phyloP scores from a whole-genome alignment of 2,888 invertebrate species.

The Drosophila anceps region DNA sequence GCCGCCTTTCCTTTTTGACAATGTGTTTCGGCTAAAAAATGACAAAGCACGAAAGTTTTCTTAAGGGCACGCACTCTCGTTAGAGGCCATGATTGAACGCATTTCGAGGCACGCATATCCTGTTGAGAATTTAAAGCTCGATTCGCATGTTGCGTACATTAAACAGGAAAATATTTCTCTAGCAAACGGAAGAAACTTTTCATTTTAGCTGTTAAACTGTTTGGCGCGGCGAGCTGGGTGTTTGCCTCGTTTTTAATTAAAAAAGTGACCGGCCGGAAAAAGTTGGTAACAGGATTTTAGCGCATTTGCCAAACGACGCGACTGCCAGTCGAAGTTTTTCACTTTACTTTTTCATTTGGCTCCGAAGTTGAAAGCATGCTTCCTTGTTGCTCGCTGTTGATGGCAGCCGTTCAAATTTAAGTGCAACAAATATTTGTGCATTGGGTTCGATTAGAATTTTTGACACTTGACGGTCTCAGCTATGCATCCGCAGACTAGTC shows the following conservation, averaged over 20 bases:
- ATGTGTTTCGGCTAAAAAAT: slow-evolving; percentile 62
- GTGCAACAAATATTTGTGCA: slow-evolving; percentile 53
- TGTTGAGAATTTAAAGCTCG: slow-evolving; percentile 31
- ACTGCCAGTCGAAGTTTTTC: slow-evolving; percentile 62
- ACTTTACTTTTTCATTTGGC: slow-evolving; percentile 43
- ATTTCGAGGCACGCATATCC: slow-evolving; percentile 31
- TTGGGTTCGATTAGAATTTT: slow-evolving; percentile 41
- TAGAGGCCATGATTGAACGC: slow-evolving; percentile 67
- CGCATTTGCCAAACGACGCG: slow-evolving; percentile 31
- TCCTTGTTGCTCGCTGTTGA: neutral
- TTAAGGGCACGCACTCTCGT: slow-evolving; percentile 31
- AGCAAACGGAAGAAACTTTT: slow-evolving; percentile 30
- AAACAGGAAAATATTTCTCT: slow-evolving; percentile 2
- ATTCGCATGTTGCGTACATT: neutral
- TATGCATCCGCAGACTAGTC: neutral
- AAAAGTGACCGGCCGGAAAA: slow-evolving; percentile 64
- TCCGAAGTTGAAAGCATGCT: slow-evolving; percentile 15
- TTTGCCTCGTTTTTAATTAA: slow-evolving; percentile 64
- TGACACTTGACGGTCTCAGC: slow-evolving; percentile 7
- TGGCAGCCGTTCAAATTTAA: slow-evolving; percentile 56
- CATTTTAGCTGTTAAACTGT: slow-evolving; percentile 63
- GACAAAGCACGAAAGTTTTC: slow-evolving; percentile 65
- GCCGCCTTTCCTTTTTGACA: slow-evolving; percentile 49
- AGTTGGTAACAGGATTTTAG: slow-evolving; percentile 54
- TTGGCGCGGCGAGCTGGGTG: slow-evolving; percentile 24